Percentiles rank a stretch among this genome's conserved stretches.
These are phyloP conservation scores for Lithodes maja DNA, from an alignment of 2,888 invertebrate genomes.

Conservation along the genomic window DNA sequence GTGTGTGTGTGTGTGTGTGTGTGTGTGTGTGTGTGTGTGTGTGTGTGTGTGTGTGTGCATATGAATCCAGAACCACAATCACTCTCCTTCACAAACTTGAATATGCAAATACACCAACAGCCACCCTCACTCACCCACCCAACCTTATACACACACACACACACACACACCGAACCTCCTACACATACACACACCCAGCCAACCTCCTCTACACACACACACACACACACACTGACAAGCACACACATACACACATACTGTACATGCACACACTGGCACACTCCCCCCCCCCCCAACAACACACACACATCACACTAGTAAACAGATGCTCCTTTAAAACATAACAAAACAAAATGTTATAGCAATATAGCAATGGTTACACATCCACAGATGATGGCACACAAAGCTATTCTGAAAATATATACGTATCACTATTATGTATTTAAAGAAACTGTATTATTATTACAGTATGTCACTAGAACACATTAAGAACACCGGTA, in stretches of 20 bases:
- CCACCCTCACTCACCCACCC: background rate
- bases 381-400: too few relatives aligned
- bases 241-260: background rate
- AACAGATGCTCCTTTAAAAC: too few relatives aligned
- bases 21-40: slow-evolving; percentile 1
- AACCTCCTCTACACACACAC: background rate
- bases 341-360: too few relatives aligned
- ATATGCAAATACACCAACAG: background rate
- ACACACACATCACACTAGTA: too few relatives aligned
- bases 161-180: background rate
- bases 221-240: background rate
- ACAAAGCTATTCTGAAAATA: too few relatives aligned
- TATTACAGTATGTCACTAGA: too few relatives aligned
- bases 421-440: too few relatives aligned
- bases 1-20: slow-evolving; percentile 1
- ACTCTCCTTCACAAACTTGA: background rate
- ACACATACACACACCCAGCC: background rate
- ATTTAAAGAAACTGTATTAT: too few relatives aligned
- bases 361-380: too few relatives aligned
- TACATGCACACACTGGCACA: too few relatives aligned
- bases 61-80: background rate
- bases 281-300: too few relatives aligned
- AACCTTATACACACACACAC: background rate
- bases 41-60: background rate
- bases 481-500: too few relatives aligned